A percentile compares a stretch with the other conserved stretches of the same genome.
phyloP scores from a whole-genome alignment of 2,113 vertebrate species.

The Gymnobelideus leadbeateri region DNA sequence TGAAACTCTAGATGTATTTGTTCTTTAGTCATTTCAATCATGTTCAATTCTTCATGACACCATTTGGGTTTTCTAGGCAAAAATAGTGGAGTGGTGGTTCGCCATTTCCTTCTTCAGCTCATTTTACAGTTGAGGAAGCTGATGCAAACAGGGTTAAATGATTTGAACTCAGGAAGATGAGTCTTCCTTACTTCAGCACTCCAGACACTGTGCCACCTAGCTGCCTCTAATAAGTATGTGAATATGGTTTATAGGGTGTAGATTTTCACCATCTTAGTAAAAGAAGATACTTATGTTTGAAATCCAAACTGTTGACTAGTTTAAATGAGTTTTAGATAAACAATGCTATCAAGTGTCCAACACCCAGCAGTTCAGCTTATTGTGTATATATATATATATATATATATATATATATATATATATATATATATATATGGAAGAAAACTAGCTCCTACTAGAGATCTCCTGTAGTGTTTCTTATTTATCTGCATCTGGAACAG shows the following conservation, averaged over 20 bases:
- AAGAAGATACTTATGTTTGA: slow-evolving; percentile 33
- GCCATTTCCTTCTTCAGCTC: not conserved
- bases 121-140: no score
- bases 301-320: slow-evolving; percentile 70
- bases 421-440: slow-evolving; percentile 66
- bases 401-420: no score
- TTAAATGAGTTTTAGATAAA: slow-evolving; percentile 62
- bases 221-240: slow-evolving; percentile 61
- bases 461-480: slow-evolving; percentile 76
- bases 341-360: slow-evolving; percentile 24
- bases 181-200: not conserved
- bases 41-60: not conserved
- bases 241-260: slow-evolving; percentile 42
- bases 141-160: not conserved
- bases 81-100: not conserved
- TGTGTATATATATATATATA: slow-evolving; percentile 21
- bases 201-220: not conserved
- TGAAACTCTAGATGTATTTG: not conserved
- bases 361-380: slow-evolving; percentile 30
- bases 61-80: not conserved
- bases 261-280: slow-evolving; percentile 31
- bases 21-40: not conserved
- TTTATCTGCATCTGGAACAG: slow-evolving; percentile 79
- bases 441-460: slow-evolving; percentile 79
- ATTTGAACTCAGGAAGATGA: not conserved